Percentiles rank a stretch among this genome's conserved stretches.
These are phyloP conservation scores for Rhadinocentrus ornatus DNA, from an alignment of 2,797 vertebrate species.

Conservation along the genomic window DNA sequence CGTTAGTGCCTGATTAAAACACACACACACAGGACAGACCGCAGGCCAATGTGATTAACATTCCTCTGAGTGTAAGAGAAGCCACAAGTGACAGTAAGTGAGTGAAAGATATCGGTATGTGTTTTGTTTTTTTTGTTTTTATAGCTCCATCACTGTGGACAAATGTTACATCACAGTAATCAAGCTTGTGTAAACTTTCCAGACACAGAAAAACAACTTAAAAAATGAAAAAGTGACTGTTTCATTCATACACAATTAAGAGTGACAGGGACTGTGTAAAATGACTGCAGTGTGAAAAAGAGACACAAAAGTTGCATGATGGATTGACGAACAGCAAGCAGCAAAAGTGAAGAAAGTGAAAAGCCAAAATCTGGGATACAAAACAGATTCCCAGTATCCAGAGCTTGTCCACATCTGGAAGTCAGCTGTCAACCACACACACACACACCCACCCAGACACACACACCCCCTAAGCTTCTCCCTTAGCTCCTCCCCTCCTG, in stretches of 20 bases:
- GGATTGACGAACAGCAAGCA: constrained; percentile 27
- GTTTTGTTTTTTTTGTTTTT: fast-evolving
- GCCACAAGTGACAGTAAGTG: constrained; percentile 39
- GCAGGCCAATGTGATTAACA: constrained; percentile 55
- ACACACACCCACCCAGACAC: constrained; percentile 39
- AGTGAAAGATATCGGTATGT: constrained; percentile 26
- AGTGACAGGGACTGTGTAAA: constrained; percentile 1
- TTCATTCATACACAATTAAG: not conserved
- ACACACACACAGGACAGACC: constrained; percentile 66
- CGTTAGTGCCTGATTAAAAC: constrained; percentile 89
- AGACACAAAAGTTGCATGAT: constrained; percentile 23
- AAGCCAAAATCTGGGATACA: constrained; percentile 73
- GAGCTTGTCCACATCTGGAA: constrained; percentile 83
- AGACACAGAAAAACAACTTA: not conserved
- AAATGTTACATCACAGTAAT: not conserved
- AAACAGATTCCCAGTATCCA: constrained; percentile 77
- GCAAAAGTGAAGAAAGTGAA: constrained; percentile 51
- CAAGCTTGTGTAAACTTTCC: not conserved
- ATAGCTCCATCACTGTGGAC: not conserved
- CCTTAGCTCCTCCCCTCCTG: constrained; percentile 71
- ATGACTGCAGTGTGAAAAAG: constrained; percentile 1
- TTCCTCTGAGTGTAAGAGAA: constrained; percentile 41
- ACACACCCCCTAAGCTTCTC: constrained; percentile 42
- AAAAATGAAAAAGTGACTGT: not conserved
- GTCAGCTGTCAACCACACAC: constrained; percentile 83